A percentile compares a stretch with the other conserved stretches of the same genome.
Conservation (phyloP, 92 coral and sea anemone genomes). For the Umimayanthus kanabou region DNA sequence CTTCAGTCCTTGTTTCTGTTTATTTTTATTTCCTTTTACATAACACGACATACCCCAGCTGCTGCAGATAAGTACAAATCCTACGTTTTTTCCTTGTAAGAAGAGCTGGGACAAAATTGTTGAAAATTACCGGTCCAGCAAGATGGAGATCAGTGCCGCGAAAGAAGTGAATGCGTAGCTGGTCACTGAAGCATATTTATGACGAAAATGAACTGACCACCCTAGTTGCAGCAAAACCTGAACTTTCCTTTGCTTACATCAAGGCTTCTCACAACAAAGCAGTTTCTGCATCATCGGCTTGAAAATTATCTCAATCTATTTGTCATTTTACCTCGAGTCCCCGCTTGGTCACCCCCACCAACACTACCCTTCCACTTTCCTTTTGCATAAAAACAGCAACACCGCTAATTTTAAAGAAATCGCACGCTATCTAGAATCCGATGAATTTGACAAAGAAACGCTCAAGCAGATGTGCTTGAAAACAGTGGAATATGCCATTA, state of each 20-base stretch:
- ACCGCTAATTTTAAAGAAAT: neutral
- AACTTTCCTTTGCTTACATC: too few relatives aligned
- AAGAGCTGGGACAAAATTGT: conserved; percentile 12
- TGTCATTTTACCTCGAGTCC: neutral
- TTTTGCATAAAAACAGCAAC: neutral
- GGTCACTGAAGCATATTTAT: too few relatives aligned
- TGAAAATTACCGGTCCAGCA: neutral
- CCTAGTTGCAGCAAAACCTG: too few relatives aligned
- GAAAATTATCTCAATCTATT: conserved; percentile 2
- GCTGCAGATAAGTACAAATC: too few relatives aligned
- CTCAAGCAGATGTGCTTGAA: neutral
- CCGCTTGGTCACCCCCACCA: neutral
- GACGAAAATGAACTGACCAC: too few relatives aligned
- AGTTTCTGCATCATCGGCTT: neutral
- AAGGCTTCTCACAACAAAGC: too few relatives aligned
- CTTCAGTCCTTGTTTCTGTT: too few relatives aligned
- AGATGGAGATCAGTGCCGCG: neutral
- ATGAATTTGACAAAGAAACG: neutral
- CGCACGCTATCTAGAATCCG: neutral
- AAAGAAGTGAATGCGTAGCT: too few relatives aligned
- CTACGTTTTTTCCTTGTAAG: neutral
- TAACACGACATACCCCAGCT: too few relatives aligned
- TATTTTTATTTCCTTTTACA: too few relatives aligned
- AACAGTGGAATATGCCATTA: neutral
- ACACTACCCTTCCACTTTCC: neutral